A percentile compares a stretch with the other conserved stretches of the same genome.
phyloP scores from a whole-genome alignment of 1,140 invertebrate species.

The Episyrphus balteatus region DNA sequence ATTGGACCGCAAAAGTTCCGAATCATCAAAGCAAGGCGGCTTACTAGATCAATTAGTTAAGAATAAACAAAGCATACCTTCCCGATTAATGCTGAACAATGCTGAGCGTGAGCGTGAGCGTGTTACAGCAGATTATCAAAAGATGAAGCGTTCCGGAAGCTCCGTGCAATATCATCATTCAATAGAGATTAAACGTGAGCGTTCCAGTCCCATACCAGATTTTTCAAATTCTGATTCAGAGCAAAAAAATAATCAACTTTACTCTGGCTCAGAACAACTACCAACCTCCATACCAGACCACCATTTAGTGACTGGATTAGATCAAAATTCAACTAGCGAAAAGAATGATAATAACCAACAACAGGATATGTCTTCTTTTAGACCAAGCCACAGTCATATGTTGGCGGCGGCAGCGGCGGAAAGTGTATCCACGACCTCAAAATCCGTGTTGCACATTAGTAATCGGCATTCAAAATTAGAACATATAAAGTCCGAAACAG shows the following conservation, averaged over 20 bases:
- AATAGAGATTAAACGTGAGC: slow-evolving; percentile 30
- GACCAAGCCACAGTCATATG: too few species aligned
- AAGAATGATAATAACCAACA: too few species aligned
- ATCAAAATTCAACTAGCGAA: too few species aligned
- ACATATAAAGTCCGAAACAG: neutral
- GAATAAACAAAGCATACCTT: slow-evolving; percentile 47
- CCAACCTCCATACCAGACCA: too few species aligned
- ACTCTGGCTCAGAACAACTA: too few species aligned
- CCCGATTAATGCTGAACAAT: slow-evolving; percentile 20
- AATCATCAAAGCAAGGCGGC: slow-evolving; percentile 40
- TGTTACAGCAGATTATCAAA: slow-evolving; percentile 10
- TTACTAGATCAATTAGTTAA: slow-evolving; percentile 59
- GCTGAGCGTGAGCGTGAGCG: slow-evolving; percentile 16
- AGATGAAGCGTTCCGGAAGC: slow-evolving; percentile 24
- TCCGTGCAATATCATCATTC: slow-evolving; percentile 15
- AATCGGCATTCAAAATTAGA: neutral
- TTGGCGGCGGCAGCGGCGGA: too few species aligned
- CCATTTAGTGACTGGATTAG: too few species aligned
- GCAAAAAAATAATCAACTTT: too few species aligned
- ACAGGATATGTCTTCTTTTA: too few species aligned
- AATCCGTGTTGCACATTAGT: too few species aligned
- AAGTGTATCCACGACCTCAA: too few species aligned
- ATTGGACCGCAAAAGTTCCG: slow-evolving; percentile 40
- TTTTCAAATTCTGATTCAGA: too few species aligned
- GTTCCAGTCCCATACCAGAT: slow-evolving; percentile 14